phyloP scores from a whole-genome alignment of 2,797 vertebrate species.

The Muscicapa striata region DNA sequence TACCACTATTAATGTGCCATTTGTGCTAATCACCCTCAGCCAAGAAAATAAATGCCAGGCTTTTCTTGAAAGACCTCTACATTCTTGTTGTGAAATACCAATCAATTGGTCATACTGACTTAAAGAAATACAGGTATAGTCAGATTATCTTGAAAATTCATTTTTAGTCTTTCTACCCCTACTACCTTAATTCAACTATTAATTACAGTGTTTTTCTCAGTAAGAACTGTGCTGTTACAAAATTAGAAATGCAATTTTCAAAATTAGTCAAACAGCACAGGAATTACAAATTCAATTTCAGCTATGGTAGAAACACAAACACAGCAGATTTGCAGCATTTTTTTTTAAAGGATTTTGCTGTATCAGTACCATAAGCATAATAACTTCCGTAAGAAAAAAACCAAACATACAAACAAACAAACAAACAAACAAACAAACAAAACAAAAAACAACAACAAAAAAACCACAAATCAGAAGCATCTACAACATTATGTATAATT shows the following conservation, averaged over 20 bases:
- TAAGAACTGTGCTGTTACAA: background rate
- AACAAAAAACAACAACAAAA: too few species aligned
- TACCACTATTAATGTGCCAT: background rate
- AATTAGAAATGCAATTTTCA: background rate
- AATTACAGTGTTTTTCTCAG: background rate
- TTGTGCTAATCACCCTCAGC: background rate
- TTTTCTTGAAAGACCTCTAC: background rate
- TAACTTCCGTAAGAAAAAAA: background rate
- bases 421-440: too few species aligned
- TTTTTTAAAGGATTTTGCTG: background rate
- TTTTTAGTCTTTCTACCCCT: background rate
- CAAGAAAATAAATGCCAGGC: background rate
- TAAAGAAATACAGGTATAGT: background rate
- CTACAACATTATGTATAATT: background rate
- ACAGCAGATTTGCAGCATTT: background rate
- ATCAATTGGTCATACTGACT: background rate
- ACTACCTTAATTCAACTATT: background rate
- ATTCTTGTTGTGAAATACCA: background rate
- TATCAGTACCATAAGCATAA: background rate
- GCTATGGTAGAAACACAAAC: background rate
- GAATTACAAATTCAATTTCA: background rate
- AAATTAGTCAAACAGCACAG: background rate
- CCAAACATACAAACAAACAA: background rate
- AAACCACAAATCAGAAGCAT: background rate
- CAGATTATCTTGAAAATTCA: background rate